These are phyloP conservation scores for Xenops minutus DNA, from an alignment of 2,797 vertebrate species.

Conservation along the genomic window DNA sequence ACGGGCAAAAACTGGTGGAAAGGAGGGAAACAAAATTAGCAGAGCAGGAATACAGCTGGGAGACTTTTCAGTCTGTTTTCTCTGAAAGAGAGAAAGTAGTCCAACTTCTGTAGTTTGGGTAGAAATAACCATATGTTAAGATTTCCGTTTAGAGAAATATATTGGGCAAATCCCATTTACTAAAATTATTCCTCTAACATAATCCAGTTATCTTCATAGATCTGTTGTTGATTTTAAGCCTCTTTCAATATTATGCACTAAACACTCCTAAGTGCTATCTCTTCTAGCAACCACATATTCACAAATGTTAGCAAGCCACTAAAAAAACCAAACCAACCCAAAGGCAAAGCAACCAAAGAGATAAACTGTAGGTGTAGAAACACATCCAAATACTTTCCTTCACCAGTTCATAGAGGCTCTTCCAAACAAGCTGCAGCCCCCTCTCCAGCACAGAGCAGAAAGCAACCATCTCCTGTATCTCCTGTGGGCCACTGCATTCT, in stretches of 20 bases:
- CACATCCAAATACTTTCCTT: slow-evolving; percentile 38
- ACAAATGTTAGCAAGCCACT: slow-evolving; percentile 23
- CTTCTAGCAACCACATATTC: slow-evolving; percentile 23
- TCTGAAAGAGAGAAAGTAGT: not conserved
- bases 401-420: not conserved
- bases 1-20: slow-evolving; percentile 1
- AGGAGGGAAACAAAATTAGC: not conserved
- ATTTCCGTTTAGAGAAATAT: slow-evolving; percentile 5
- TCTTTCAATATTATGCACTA: slow-evolving; percentile 36
- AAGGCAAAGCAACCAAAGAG: not conserved
- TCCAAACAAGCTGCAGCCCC: slow-evolving; percentile 3
- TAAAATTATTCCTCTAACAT: slow-evolving; percentile 27
- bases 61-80: not conserved
- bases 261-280: not conserved
- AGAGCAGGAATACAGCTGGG: slow-evolving; percentile 5
- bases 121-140: slow-evolving; percentile 26
- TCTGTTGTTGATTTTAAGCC: slow-evolving; percentile 42
- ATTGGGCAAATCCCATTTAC: slow-evolving; percentile 3
- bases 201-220: slow-evolving; percentile 9
- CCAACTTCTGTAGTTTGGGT: not conserved
- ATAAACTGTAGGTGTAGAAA: not conserved
- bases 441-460: slow-evolving; percentile 14
- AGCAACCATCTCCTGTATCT: not conserved
- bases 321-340: not conserved
- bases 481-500: not conserved